These are phyloP conservation scores for Neomorphus geoffroyi DNA, from an alignment of 2,797 vertebrate genomes.

Conservation along the genomic window DNA sequence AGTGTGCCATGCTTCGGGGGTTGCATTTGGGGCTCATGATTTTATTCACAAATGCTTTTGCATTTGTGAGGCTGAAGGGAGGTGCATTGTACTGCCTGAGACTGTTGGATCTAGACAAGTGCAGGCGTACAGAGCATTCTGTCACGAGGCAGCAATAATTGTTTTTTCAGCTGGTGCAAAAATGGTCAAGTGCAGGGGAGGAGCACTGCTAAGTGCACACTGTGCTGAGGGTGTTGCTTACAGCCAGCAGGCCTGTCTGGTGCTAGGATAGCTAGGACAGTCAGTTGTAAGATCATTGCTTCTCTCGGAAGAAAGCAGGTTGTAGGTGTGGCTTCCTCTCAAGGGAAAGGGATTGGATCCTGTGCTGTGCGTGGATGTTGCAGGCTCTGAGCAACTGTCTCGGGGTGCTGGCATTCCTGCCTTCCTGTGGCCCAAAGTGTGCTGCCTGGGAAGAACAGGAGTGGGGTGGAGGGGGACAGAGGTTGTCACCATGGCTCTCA, in stretches of 20 bases:
- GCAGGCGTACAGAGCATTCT: not conserved
- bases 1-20: rapidly evolving
- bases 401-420: rapidly evolving
- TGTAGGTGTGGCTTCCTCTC: not conserved
- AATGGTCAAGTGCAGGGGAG: not conserved
- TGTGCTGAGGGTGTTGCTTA: not conserved
- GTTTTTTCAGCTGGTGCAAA: not conserved
- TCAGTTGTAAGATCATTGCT: not conserved
- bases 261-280: not conserved
- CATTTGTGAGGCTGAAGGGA: not conserved
- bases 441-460: not conserved
- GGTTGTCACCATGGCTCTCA: not conserved
- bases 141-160: not conserved
- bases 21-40: not conserved
- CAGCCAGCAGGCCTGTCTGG: not conserved
- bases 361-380: not conserved
- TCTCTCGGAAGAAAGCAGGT: not conserved
- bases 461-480: not conserved
- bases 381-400: not conserved
- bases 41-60: not conserved
- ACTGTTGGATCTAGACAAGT: not conserved
- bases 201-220: too few relatives aligned
- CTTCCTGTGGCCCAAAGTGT: not conserved
- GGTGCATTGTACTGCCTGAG: rapidly evolving
- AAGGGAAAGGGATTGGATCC: not conserved